Evolutionary conservation across 2,113 vertebrate genomes (phyloP).

Genomic region (Macquaria australasica): DNA sequence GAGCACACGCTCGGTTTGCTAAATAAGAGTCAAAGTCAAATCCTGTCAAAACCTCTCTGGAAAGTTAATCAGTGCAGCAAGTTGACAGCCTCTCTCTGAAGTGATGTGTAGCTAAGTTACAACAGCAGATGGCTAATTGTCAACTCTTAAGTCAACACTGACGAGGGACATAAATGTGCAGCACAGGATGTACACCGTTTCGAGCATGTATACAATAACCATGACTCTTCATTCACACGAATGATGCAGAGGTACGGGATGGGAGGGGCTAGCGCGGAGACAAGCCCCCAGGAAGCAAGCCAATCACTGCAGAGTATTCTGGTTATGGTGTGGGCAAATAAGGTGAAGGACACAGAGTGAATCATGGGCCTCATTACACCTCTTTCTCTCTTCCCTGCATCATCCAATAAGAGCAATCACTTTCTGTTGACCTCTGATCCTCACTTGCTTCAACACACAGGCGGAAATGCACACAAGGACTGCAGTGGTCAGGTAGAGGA

Average conservation of each 20-base stretch:
- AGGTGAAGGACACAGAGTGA: conserved; percentile 68
- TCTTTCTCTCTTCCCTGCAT: neutral
- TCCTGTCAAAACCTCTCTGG: conserved; percentile 26
- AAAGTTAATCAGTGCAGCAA: conserved; percentile 33
- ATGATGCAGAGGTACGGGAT: conserved; percentile 62
- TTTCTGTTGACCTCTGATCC: neutral
- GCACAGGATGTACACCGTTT: neutral
- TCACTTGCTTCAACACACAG: neutral
- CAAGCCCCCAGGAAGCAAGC: conserved; percentile 66
- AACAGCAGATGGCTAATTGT: conserved; percentile 13
- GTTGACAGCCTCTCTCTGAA: neutral
- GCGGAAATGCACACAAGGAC: neutral
- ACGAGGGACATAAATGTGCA: neutral
- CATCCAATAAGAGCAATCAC: neutral
- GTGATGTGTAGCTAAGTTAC: neutral
- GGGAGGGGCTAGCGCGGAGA: conserved; percentile 60
- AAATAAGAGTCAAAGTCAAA: conserved; percentile 38
- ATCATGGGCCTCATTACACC: conserved; percentile 17
- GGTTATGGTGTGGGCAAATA: conserved; percentile 27
- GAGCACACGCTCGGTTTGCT: conserved; percentile 19
- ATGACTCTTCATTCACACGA: conserved; percentile 70
- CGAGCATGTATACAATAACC: neutral
- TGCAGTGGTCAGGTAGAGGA: conserved; percentile 20
- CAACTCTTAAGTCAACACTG: conserved; percentile 18
- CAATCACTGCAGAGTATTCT: conserved; percentile 64